Conservation (phyloP, 64 coral and sea anemone genomes). For the Actinia tenebrosa region DNA sequence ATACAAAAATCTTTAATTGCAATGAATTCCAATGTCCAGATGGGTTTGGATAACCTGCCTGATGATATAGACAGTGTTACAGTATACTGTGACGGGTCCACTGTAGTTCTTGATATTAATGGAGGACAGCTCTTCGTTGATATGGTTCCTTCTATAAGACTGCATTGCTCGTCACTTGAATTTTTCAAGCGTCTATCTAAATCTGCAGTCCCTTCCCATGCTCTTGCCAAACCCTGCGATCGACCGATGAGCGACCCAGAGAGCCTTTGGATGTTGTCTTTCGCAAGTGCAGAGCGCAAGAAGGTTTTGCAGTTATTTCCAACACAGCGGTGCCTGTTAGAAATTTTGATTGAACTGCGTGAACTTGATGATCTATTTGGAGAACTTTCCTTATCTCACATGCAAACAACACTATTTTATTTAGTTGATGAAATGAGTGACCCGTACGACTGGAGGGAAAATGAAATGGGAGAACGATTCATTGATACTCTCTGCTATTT, state of each 20-base stretch:
- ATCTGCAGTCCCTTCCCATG: conserved; percentile 41
- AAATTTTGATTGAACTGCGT: conserved; percentile 53
- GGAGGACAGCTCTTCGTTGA: conserved; percentile 55
- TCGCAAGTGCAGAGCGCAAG: conserved; percentile 46
- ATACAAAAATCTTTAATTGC: conserved; percentile 47
- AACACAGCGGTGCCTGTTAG: conserved; percentile 32
- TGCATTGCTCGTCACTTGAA: conserved; percentile 27
- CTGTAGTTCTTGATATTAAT: conserved; percentile 67
- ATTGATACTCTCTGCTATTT: conserved; percentile 47
- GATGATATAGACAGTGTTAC: conserved; percentile 24
- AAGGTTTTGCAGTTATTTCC: conserved; percentile 33
- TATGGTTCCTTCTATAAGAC: conserved; percentile 56
- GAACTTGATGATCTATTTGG: conserved; percentile 51
- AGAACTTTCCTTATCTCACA: conserved; percentile 58
- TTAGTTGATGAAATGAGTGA: conserved; percentile 43
- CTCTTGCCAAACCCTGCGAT: conserved; percentile 49
- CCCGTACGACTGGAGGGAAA: conserved; percentile 45
- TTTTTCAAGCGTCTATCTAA: conserved; percentile 42
- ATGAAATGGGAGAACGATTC: conserved; percentile 49
- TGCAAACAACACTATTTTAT: conserved; percentile 51
- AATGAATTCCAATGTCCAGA: conserved; percentile 32
- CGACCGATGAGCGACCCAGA: conserved; percentile 73
- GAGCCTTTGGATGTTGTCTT: conserved; percentile 74
- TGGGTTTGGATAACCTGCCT: conserved; percentile 30
- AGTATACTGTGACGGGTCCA: conserved; percentile 59